These are phyloP conservation scores for Limenitis camilla DNA, from an alignment of 2,888 invertebrate genomes.

Conservation along the genomic window DNA sequence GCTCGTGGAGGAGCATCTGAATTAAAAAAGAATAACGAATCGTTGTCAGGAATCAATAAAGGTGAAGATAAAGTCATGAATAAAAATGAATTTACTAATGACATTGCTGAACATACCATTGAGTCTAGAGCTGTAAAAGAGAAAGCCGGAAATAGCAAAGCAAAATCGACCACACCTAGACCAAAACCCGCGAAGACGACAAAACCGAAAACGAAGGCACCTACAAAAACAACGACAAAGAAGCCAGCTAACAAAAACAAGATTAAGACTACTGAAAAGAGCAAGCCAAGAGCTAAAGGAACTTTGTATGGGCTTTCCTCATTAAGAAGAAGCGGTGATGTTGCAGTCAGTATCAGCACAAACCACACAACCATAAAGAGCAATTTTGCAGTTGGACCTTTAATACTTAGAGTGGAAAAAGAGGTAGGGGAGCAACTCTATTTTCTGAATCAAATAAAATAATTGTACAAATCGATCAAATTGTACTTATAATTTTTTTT, in stretches of 20 bases:
- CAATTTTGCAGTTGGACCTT: constrained; percentile 85
- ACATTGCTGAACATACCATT: constrained; percentile 23
- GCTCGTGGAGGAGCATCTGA: constrained; percentile 43
- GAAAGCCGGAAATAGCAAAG: constrained; percentile 47
- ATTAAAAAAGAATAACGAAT: constrained; percentile 34
- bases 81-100: constrained; percentile 30
- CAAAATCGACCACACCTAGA: constrained; percentile 43
- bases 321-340: constrained; percentile 85
- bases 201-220: constrained; percentile 53
- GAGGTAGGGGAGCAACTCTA: constrained; percentile 64
- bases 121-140: constrained; percentile 55
- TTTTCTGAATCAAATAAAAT: background rate
- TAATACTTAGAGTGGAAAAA: constrained; percentile 85
- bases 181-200: constrained; percentile 44
- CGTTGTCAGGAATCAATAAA: constrained; percentile 30
- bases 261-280: constrained; percentile 60
- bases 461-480: background rate
- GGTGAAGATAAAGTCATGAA: constrained; percentile 38
- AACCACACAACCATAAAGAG: constrained; percentile 88
- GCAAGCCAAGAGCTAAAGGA: constrained; percentile 80
- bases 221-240: constrained; percentile 49
- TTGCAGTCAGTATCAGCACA: constrained; percentile 84
- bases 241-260: constrained; percentile 55
- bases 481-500: constrained; percentile 27
- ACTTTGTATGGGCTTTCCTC: constrained; percentile 87